Base-by-base conservation (phyloP, 1,140 invertebrate species). In the Octopus sinensis region DNA sequence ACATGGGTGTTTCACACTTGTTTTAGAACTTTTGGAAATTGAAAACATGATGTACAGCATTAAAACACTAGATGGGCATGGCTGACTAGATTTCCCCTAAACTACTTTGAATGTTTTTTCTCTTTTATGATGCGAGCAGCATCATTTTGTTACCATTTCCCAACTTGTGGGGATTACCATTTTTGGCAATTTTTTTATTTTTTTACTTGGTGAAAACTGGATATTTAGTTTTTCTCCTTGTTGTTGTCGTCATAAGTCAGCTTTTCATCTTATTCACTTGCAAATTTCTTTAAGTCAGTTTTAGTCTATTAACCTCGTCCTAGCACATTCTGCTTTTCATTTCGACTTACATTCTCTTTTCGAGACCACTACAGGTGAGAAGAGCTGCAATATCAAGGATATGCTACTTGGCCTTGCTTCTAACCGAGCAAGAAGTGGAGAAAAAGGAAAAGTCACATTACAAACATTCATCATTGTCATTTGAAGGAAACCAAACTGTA, bases 331-430 rank as follows among this genome's bases (percentile, higher is more conserved):
- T 73, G 68, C 68, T 73, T 73, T 73, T 73, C 30, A 73, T 73
- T 73, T 73, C 68, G 68, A 73, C 30, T 73, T 73, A 9, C 17
- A 73, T 73, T 73, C 68, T 73, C 68, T 73, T 73, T 73, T 73
- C 68, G 68, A 73, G 68, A 73, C 68, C 68, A 13, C 30, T 73
- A 73, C 13, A 73, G 68, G 68, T 73, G 17, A 73, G 68, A 73
- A 73, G 68, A 73, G 68, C 68, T 73, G 68, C 68, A 73, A 73
- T 73, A 73, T 73, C 68, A 73, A 73, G 68, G 68, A 73, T 73
- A 73, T 73, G 68, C 30, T 17, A 73, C 68, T 73, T 73, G 68
- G 68, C 30, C 7, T 9, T 17, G 7, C 13, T 73, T 73, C 30
- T 73, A 73, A 73, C 13, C 30, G 13, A 73, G 68, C 68, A 73